Conservation (phyloP, 1,140 invertebrate species). For the Camponotus vicinus region DNA sequence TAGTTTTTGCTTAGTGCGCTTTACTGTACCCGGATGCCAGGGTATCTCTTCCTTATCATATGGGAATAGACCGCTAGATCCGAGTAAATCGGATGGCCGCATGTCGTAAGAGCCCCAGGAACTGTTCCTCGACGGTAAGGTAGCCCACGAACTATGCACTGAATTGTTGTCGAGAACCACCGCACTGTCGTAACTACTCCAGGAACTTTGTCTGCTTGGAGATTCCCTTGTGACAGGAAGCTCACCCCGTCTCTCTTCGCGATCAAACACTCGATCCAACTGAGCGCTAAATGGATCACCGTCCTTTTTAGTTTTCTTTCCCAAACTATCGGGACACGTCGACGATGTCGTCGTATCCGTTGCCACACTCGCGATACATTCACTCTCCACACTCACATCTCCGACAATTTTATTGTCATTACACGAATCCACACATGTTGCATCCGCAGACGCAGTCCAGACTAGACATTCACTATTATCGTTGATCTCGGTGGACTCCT, state of each 20-base stretch:
- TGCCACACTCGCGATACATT: constrained; percentile 62
- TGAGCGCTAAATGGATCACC: constrained; percentile 91
- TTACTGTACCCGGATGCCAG: constrained; percentile 89
- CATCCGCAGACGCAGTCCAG: constrained; percentile 86
- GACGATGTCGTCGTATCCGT: constrained; percentile 32
- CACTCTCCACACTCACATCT: constrained; percentile 70
- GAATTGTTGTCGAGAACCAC: constrained; percentile 89
- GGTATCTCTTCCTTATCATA: constrained; percentile 89
- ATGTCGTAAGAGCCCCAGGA: constrained; percentile 92
- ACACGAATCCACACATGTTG: constrained; percentile 78
- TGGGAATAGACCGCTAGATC: constrained; percentile 85
- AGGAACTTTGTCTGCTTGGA: constrained; percentile 90
- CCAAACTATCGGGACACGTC: constrained; percentile 55
- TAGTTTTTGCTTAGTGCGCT: constrained; percentile 91
- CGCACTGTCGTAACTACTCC: constrained; percentile 93
- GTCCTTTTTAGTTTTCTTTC: constrained; percentile 76
- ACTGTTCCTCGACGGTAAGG: constrained; percentile 90
- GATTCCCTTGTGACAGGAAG: constrained; percentile 77
- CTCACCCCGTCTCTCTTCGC: constrained; percentile 88
- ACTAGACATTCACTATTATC: constrained; percentile 85
- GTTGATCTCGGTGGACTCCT: constrained; percentile 58
- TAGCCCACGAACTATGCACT: constrained; percentile 94
- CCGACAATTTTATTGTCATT: constrained; percentile 68
- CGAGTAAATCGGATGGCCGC: constrained; percentile 82
- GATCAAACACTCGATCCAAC: constrained; percentile 90